Percentiles rank a stretch among this genome's conserved stretches.
Conservation (phyloP, 2,888 invertebrate species). For the Ochropleura plecta region DNA sequence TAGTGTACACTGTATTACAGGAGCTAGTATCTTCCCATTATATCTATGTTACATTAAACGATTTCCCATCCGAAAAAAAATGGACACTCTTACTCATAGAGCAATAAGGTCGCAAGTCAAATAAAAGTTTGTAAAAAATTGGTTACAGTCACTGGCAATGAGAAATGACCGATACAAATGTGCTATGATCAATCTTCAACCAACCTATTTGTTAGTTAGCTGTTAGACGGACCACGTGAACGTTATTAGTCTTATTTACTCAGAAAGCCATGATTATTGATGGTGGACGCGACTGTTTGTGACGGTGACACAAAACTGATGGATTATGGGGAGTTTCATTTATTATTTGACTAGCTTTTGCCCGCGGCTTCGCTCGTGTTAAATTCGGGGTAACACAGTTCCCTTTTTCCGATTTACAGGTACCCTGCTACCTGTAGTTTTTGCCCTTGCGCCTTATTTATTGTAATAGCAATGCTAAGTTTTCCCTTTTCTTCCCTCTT, state of each 20-base stretch:
- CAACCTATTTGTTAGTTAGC: conserved; percentile 41
- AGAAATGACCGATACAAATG: conserved; percentile 38
- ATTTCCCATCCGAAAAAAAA: too few relatives aligned
- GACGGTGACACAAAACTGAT: conserved; percentile 25
- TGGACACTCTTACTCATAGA: neutral
- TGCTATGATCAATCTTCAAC: conserved; percentile 48
- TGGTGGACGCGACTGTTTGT: conserved; percentile 20
- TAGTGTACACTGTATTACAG: too few relatives aligned
- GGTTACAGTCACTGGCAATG: neutral
- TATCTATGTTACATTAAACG: too few relatives aligned
- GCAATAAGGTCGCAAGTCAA: neutral
- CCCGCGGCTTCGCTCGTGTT: too few relatives aligned
- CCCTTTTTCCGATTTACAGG: too few relatives aligned
- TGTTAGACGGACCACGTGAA: conserved; percentile 44
- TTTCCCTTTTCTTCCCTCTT: too few relatives aligned
- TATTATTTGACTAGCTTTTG: neutral
- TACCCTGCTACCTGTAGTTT: too few relatives aligned
- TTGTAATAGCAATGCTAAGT: too few relatives aligned
- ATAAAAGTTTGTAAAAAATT: conserved; percentile 4
- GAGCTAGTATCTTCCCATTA: too few relatives aligned
- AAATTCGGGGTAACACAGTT: too few relatives aligned
- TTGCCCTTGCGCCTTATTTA: too few relatives aligned
- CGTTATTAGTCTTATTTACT: conserved; percentile 59
- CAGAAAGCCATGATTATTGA: conserved; percentile 47
- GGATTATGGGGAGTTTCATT: neutral